Evolutionary conservation across 1,140 invertebrate species (phyloP), one percentile per base, ranked within the genome.

Genomic region (Aphaenogaster rudis): DNA sequence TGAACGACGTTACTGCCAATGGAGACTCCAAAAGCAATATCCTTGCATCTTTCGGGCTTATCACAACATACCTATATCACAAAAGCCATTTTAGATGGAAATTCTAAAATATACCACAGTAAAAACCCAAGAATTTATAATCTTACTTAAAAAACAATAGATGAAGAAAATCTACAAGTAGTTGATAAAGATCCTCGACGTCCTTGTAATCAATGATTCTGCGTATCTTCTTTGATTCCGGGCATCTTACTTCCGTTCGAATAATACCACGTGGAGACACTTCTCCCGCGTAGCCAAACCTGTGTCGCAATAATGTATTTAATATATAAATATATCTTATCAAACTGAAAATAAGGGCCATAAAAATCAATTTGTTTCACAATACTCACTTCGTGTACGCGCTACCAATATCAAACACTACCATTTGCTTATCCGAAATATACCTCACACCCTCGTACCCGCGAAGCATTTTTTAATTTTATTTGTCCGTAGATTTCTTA

Each of bases 201-300:
- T 97, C 95, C 64, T 96, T 95, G 93, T 97, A 98, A 82, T 97
- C 96, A 92, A 97, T 97, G n/a, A 99, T 95, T 86, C 96, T 96
- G 91, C 97, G 96, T 8, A 96, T 93, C 91, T 96, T 94, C 74
- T 97, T 96, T 45, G 96, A 97, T 89, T 96, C 96, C 9, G 97
- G 94, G 91, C 97, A 97, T 94, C 96, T 97, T 7, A 98, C 96
- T 94, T 98, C 96, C 1, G 98, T 97, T 71, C 96, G 97, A 87
- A 99, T 97, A 69, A 99, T 99, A 92, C 97, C 98, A 86, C 98
- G 96, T 52, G 99, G 99, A 48, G 97, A 97, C 72, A 97, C 96
- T 95, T 99, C 99, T 39, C 98, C 98, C 67, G 97, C 98, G 95
- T 99, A 98, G 64, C 99, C 99, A 96, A 98, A 98, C 94, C 98